Evolutionary conservation across 92 coral and sea anemone genomes (phyloP).

Genomic region (Heliopora coerulea): DNA sequence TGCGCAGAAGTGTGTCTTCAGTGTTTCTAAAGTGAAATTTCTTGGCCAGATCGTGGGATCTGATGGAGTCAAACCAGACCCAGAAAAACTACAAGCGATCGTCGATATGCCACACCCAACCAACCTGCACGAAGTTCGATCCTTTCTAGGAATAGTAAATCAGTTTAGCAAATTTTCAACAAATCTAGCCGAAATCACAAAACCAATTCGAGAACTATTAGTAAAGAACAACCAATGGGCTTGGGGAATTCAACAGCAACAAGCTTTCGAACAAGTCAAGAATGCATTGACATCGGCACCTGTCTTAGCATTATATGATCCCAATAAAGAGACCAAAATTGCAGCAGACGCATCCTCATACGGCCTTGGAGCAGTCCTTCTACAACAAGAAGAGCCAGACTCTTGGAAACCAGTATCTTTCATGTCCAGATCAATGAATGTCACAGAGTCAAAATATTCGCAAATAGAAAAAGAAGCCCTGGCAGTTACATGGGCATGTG

Average conservation of each 20-base stretch:
- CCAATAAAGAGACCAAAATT: neutral
- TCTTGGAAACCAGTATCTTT: neutral
- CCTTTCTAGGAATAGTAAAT: too few relatives aligned
- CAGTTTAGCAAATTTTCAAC: too few relatives aligned
- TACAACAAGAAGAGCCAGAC: constrained; percentile 1
- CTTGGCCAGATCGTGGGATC: constrained; percentile 6
- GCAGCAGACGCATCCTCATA: neutral
- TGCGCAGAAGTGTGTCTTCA: neutral
- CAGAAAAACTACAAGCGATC: too few relatives aligned
- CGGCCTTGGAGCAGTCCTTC: constrained; percentile 27
- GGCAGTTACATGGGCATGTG: too few relatives aligned
- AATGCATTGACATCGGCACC: neutral
- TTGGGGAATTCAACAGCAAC: constrained; percentile 19
- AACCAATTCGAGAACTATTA: constrained; percentile 8
- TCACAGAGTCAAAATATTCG: too few relatives aligned
- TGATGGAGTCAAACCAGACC: too few relatives aligned
- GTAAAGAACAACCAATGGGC: constrained; percentile 14
- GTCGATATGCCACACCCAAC: too few relatives aligned
- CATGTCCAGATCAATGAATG: too few relatives aligned
- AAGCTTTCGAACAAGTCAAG: constrained; percentile 19
- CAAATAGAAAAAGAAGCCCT: too few relatives aligned
- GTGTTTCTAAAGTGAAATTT: neutral
- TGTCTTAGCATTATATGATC: constrained; percentile 13
- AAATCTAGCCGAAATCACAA: too few relatives aligned
- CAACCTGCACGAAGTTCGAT: too few relatives aligned